Evolutionary conservation across 2,888 invertebrate species (phyloP).

Genomic region (Epinotia nisella): DNA sequence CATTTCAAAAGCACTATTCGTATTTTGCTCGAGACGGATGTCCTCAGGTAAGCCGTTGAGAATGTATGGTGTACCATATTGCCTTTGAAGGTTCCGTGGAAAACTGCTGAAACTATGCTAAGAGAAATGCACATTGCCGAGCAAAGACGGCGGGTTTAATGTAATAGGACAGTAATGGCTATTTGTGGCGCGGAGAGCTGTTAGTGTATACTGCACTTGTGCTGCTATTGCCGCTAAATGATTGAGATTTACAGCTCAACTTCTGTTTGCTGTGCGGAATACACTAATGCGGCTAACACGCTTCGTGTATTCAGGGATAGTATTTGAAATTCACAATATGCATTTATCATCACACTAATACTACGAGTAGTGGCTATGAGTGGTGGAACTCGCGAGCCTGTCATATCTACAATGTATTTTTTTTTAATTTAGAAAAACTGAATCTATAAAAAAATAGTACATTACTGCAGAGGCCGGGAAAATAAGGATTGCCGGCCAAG

Average conservation of each 20-base stretch:
- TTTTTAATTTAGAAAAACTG: too few relatives aligned
- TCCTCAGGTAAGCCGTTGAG: too few relatives aligned
- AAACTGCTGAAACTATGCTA: neutral
- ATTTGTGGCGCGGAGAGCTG: conserved; percentile 27
- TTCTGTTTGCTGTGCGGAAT: conserved; percentile 5
- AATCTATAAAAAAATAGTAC: too few relatives aligned
- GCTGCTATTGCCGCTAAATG: conserved; percentile 20
- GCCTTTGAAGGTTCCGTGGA: neutral
- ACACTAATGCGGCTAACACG: neutral
- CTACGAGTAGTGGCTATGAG: too few relatives aligned
- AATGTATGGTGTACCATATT: neutral
- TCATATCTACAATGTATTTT: too few relatives aligned
- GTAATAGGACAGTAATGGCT: conserved; percentile 36
- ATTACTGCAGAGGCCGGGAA: too few relatives aligned
- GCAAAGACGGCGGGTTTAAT: conserved; percentile 25
- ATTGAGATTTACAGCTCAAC: conserved; percentile 28
- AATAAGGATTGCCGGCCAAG: too few relatives aligned
- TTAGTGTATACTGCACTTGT: conserved; percentile 36
- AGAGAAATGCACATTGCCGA: conserved; percentile 23
- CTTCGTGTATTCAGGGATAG: neutral
- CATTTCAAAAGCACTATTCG: too few relatives aligned
- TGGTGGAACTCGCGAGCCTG: too few relatives aligned
- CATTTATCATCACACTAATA: too few relatives aligned
- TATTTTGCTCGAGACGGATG: too few relatives aligned
- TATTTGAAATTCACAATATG: conserved; percentile 3